Base-by-base conservation (phyloP, 2,113 vertebrate genomes). In the Orycteropus afer region DNA sequence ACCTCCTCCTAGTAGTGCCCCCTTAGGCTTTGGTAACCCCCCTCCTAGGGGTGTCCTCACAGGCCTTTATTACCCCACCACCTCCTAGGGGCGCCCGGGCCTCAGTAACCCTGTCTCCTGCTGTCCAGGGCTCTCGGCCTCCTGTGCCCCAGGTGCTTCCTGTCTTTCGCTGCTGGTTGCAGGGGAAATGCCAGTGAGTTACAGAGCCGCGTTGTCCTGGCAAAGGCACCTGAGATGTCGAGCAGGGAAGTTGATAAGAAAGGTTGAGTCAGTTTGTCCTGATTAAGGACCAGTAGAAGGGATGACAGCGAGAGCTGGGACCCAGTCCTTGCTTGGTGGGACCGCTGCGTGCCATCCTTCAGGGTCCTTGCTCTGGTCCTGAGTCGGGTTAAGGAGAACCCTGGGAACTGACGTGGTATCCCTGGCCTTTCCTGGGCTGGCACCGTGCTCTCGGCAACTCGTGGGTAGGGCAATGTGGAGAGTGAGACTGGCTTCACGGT, bases 1-100 rank as follows among this genome's bases (percentile, higher is more conserved):
- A 13, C 3, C 0, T 20, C 37, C 7, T 29, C 23, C 61, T 86
- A 79, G 40, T 5, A 49, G 83, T 49, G 15, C 63, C 23, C 1
- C 10, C 49, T 7, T 0, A 23, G 59, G 34, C 25, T 4, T 14
- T 2, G 71, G 8, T 2, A 3, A n/a, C 11, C 61, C 53, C 14
- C 1, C n/a, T n/a, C n/a, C n/a, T n/a, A n/a, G n/a, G n/a, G n/a
- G n/a, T n/a, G n/a, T n/a, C n/a, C n/a, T n/a, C n/a, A n/a, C n/a
- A n/a, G n/a, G n/a, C n/a, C n/a, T n/a, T n/a, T n/a, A n/a, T n/a
- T n/a, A n/a, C n/a, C n/a, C n/a, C n/a, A n/a, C n/a, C n/a, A n/a
- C n/a, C n/a, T n/a, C n/a, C n/a, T n/a, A n/a, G n/a, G n/a, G n/a
- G n/a, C n/a, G n/a, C n/a, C n/a, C n/a, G n/a, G n/a, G n/a, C n/a